A percentile compares a stretch with the other conserved stretches of the same genome.
phyloP scores from a whole-genome alignment of 2,113 vertebrate species.

The Xiphophorus maculatus region DNA sequence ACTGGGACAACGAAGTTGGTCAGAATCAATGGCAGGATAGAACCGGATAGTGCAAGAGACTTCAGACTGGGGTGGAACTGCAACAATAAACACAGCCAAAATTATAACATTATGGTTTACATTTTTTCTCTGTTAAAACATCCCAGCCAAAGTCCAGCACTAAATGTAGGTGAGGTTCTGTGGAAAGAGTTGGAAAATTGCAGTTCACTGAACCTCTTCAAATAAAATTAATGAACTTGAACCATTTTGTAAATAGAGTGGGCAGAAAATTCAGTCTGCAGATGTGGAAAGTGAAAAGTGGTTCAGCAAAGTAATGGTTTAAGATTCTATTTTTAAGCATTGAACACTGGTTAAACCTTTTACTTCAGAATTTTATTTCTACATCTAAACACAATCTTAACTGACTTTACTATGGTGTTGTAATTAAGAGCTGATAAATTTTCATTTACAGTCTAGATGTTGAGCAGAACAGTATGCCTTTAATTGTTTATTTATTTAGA shows the following conservation, averaged over 20 bases:
- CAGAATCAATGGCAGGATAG: background rate
- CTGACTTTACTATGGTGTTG: background rate
- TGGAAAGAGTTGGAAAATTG: background rate
- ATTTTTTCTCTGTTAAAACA: background rate
- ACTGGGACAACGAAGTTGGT: background rate
- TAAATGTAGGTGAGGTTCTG: background rate
- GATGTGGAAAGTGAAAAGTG: background rate
- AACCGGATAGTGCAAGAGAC: background rate
- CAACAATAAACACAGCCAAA: too few relatives aligned
- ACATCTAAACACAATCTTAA: too few relatives aligned
- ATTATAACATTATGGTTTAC: background rate
- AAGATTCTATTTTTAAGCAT: too few relatives aligned
- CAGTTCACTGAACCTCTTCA: background rate
- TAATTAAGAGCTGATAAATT: background rate
- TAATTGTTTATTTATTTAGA: constrained; percentile 1
- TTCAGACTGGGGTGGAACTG: too few relatives aligned
- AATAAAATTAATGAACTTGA: background rate
- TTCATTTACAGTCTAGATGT: background rate
- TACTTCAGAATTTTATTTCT: too few relatives aligned
- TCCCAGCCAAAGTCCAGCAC: too few relatives aligned
- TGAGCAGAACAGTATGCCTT: background rate
- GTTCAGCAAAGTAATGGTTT: too few relatives aligned
- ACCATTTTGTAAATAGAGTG: background rate
- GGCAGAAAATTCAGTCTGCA: background rate
- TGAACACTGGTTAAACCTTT: too few relatives aligned